phyloP scores from a whole-genome alignment of 1,140 invertebrate species.

The Caligus rogercresseyi region DNA sequence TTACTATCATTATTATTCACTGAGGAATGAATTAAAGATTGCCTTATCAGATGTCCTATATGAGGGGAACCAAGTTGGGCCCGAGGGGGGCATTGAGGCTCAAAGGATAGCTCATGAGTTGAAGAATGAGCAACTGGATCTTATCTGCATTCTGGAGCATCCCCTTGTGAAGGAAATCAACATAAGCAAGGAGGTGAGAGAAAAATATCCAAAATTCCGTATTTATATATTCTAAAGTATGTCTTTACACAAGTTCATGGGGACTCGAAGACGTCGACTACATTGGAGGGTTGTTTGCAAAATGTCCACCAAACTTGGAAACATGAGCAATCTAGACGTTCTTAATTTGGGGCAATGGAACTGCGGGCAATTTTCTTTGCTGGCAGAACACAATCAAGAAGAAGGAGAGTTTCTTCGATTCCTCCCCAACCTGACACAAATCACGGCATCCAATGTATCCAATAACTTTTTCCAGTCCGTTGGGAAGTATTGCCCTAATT shows the following conservation, averaged over 20 bases:
- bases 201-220: not conserved
- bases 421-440: not conserved
- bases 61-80: no score
- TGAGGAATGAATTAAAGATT: not conserved
- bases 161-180: not conserved
- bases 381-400: conserved; percentile 3
- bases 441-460: not conserved
- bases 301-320: not conserved
- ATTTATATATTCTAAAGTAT: not conserved
- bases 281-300: not conserved
- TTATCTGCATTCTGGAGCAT: not conserved
- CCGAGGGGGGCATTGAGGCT: no score
- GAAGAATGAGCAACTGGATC: not conserved
- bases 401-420: not conserved
- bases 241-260: not conserved
- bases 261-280: not conserved
- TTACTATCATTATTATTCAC: no score
- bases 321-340: not conserved
- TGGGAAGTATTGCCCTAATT: conserved; percentile 7
- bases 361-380: not conserved
- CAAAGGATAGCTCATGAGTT: not conserved
- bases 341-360: conserved; percentile 6
- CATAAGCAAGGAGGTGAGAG: not conserved
- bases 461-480: conserved; percentile 1
- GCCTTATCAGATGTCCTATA: not conserved